Percentiles rank a stretch among this genome's conserved stretches.
These are phyloP conservation scores for Lasioglossum leucozonium DNA, from an alignment of 2,888 invertebrate genomes.

Conservation along the genomic window DNA sequence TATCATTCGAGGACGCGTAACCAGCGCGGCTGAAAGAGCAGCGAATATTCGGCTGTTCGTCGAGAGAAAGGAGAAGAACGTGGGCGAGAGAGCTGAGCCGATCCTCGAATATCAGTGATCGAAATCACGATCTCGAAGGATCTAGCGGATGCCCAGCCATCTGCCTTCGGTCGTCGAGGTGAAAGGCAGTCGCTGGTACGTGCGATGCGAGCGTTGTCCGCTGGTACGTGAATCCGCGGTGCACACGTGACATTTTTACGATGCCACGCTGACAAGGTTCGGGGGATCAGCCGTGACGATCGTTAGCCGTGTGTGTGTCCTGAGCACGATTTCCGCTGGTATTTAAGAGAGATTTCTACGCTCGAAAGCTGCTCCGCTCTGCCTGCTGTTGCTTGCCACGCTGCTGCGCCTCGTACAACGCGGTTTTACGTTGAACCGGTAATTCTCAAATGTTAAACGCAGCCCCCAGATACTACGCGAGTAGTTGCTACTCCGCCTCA, in stretches of 20 bases:
- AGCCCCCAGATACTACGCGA: neutral
- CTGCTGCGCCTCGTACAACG: constrained; percentile 1
- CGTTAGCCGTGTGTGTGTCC: constrained; percentile 32
- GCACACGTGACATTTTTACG: constrained; percentile 65
- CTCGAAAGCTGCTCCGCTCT: neutral
- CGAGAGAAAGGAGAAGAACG: constrained; percentile 4
- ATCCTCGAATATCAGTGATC: constrained; percentile 34
- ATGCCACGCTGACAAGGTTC: constrained; percentile 47
- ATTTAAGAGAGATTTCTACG: constrained; percentile 30
- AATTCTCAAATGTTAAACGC: neutral
- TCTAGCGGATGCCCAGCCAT: constrained; percentile 47
- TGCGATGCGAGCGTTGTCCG: constrained; percentile 34
- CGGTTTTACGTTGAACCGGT: constrained; percentile 23
- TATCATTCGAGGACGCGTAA: neutral
- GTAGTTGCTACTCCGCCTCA: neutral
- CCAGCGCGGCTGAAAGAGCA: neutral
- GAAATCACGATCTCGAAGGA: constrained; percentile 32
- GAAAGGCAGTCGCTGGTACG: constrained; percentile 52
- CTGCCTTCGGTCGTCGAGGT: constrained; percentile 37
- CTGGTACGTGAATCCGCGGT: constrained; percentile 47
- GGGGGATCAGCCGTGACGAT: constrained; percentile 41
- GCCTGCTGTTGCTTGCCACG: neutral
- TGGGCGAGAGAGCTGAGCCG: neutral
- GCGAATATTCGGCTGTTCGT: neutral
- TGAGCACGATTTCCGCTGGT: constrained; percentile 26